Evolutionary conservation across 2,797 vertebrate species (phyloP).

Genomic region (Eremophila alpestris): DNA sequence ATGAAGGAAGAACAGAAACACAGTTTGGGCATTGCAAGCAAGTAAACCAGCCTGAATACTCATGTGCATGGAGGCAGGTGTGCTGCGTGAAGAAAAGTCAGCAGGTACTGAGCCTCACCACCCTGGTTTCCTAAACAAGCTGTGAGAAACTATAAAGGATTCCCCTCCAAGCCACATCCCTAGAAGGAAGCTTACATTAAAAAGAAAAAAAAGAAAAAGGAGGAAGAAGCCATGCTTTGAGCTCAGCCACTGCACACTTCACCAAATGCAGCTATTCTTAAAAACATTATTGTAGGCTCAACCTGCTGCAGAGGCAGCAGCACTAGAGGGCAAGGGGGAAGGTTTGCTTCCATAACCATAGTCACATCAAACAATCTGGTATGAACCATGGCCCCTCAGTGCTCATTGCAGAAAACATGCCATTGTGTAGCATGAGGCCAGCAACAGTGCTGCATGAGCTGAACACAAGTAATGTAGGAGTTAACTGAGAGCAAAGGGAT

Average conservation of each 20-base stretch:
- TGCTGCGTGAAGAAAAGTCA: neutral
- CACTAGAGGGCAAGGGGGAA: neutral
- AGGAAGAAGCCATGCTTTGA: neutral
- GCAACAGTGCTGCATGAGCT: neutral
- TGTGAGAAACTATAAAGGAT: neutral
- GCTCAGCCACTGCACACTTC: neutral
- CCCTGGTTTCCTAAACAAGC: neutral
- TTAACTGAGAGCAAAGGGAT: neutral
- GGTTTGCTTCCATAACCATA: neutral
- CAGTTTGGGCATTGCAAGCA: neutral
- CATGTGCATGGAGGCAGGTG: accelerated
- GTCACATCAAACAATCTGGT: neutral
- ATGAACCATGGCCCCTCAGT: neutral
- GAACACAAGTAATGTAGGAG: neutral
- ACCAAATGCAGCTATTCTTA: neutral
- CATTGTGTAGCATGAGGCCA: neutral
- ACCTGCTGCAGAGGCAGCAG: neutral
- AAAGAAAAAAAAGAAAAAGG: neutral
- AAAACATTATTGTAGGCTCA: neutral
- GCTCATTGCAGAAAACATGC: neutral
- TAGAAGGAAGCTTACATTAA: neutral
- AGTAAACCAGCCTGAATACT: neutral
- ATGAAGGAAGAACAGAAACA: neutral
- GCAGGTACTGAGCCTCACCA: neutral
- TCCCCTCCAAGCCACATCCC: neutral